A percentile compares a stretch with the other conserved stretches of the same genome.
phyloP scores from a whole-genome alignment of 2,888 invertebrate species.

The Syritta pipiens region DNA sequence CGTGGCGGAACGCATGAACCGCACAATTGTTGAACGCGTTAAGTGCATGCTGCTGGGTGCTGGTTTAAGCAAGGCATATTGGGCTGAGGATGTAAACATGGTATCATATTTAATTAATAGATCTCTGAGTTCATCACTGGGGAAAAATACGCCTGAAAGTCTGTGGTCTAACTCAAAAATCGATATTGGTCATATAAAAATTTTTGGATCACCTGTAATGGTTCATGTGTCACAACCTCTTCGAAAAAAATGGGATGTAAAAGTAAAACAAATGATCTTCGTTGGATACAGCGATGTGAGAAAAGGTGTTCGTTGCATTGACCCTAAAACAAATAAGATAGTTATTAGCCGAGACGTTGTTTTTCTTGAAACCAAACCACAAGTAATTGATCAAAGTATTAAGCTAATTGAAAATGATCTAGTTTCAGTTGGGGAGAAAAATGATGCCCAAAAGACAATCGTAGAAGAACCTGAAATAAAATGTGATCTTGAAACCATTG shows the following conservation, averaged over 20 bases:
- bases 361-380: not conserved
- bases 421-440: not conserved
- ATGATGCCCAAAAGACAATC: not conserved
- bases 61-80: slow-evolving; percentile 73
- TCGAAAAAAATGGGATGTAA: slow-evolving; percentile 70
- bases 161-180: not conserved
- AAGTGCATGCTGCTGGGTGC: not conserved
- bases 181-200: not conserved
- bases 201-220: slow-evolving; percentile 42
- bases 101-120: not conserved
- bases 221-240: slow-evolving; percentile 74
- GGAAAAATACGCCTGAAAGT: not conserved
- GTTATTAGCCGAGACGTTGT: not conserved
- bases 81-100: not conserved
- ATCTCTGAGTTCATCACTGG: not conserved
- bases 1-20: slow-evolving; percentile 12
- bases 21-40: not conserved
- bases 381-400: not conserved
- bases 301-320: not conserved
- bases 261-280: not conserved
- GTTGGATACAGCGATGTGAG: not conserved
- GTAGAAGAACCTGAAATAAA: slow-evolving; percentile 1
- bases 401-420: not conserved
- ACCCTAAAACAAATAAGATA: not conserved
- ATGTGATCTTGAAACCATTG: not conserved